Evolutionary conservation across 2,113 vertebrate genomes (phyloP), one percentile per base, ranked within the genome.

Genomic region (Nyctereutes procyonoides): DNA sequence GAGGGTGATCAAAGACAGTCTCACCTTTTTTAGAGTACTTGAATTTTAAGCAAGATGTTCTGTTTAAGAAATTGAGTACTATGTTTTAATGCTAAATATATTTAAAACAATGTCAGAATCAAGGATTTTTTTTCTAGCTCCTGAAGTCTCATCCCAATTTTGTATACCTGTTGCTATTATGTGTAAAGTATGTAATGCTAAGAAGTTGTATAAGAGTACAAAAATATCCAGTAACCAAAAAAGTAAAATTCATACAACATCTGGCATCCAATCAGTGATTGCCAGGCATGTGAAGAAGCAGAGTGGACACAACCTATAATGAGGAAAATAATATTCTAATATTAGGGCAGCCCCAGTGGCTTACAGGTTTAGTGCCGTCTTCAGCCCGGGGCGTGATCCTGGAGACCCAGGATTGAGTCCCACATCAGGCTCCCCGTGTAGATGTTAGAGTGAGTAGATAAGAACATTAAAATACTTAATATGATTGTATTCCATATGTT

Each of bases 111-210:
- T 73, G 71, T 76, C 30, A 92, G 38, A 71, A 19, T 84, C 26
- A 24, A 95, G 28, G n/a, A 48, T 58, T 96, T 96, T 65, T 83
- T 93, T 97, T 95, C 56, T 63, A 90, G 7, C 83, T 88, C 80
- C 30, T 74, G 32, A 96, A 88, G 55, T 92, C 11, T 93, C 26
- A 91, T 51, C 43, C 26, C 71, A 83, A 71, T 81, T 86, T 85
- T 95, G 80, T 43, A 11, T 55, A 63, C 17, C 1, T 53, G 12
- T 67, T 84, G 32, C 55, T 97, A 20, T 65, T 95, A 63, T 58
- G 13, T 87, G 62, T 95, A 79, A 93, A 71, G 9, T 67, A 43
- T 43, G 43, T 43, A 86, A 84, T 81, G 62, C 60, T 84, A 91
- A 67, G 28, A 67, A 60, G 43, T 86, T 63, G 93, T 81, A 22